phyloP scores from a whole-genome alignment of 2,888 invertebrate species.

The Neoaliturus tenellus region DNA sequence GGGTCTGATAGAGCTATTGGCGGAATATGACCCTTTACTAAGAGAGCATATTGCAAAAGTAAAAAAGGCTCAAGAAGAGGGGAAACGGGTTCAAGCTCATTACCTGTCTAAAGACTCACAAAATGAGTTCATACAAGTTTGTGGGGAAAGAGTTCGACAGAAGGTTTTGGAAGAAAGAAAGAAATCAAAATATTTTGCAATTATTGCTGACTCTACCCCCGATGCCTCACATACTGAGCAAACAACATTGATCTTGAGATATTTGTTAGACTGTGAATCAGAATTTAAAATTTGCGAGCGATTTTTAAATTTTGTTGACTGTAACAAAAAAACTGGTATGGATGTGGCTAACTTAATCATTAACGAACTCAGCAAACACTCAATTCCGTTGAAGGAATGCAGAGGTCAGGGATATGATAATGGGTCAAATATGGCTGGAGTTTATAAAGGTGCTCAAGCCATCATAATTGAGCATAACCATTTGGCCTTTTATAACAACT shows the following conservation, averaged over 20 bases:
- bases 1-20: constrained; percentile 13
- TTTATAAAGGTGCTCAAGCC: constrained; percentile 61
- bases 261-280: constrained; percentile 53
- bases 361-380: constrained; percentile 53
- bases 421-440: constrained; percentile 62
- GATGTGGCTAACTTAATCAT: constrained; percentile 58
- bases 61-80: constrained; percentile 15
- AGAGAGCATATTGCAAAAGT: constrained; percentile 42
- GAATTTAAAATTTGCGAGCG: constrained; percentile 66
- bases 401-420: constrained; percentile 62
- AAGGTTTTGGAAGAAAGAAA: constrained; percentile 16
- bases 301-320: constrained; percentile 69
- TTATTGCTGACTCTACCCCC: constrained; percentile 61
- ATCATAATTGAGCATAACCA: constrained; percentile 19
- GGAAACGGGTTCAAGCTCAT: constrained; percentile 30
- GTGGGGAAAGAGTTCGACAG: constrained; percentile 9
- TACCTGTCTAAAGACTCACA: constrained; percentile 31
- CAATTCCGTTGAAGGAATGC: constrained; percentile 59
- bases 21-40: constrained; percentile 31
- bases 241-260: constrained; percentile 60
- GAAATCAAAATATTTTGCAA: constrained; percentile 59
- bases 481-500: constrained; percentile 16
- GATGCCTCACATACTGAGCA: constrained; percentile 62
- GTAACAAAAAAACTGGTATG: constrained; percentile 56
- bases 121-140: constrained; percentile 34